phyloP scores from a whole-genome alignment of 2,888 invertebrate genomes.

The Pachycephus smyrnensis region DNA sequence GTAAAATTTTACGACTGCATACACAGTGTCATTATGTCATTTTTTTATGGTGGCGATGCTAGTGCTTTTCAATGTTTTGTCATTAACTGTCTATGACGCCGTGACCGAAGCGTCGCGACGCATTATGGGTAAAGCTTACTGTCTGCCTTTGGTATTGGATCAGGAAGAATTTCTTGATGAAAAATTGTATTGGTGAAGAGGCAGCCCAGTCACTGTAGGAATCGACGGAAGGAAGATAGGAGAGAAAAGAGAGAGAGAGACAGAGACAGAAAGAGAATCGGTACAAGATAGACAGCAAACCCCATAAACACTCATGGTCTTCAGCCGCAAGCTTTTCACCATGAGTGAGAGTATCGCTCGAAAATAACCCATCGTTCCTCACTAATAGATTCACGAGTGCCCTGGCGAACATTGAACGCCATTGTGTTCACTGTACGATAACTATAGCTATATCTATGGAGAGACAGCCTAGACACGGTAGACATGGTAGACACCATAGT shows the following conservation, averaged over 20 bases:
- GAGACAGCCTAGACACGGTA: neutral
- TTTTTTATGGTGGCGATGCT: neutral
- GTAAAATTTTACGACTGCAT: neutral
- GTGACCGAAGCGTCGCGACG: neutral
- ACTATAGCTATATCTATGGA: neutral
- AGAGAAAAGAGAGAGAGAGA: neutral
- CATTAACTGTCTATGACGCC: neutral
- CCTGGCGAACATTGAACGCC: slow-evolving; percentile 35
- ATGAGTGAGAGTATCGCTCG: slow-evolving; percentile 26
- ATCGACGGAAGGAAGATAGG: neutral
- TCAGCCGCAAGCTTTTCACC: neutral
- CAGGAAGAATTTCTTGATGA: neutral
- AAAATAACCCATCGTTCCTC: slow-evolving; percentile 49
- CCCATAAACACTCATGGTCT: neutral
- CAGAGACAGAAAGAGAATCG: neutral
- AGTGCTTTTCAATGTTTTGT: neutral
- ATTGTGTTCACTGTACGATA: slow-evolving; percentile 27
- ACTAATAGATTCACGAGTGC: slow-evolving; percentile 54
- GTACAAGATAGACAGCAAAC: neutral
- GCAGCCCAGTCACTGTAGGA: neutral
- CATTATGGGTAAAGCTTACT: neutral
- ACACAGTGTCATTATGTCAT: neutral
- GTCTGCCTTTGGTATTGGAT: neutral
- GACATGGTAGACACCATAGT: neutral
- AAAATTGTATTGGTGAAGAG: neutral